These are phyloP conservation scores for Chaetogeoica ovagalla DNA, from an alignment of 2,888 invertebrate species.

Conservation along the genomic window DNA sequence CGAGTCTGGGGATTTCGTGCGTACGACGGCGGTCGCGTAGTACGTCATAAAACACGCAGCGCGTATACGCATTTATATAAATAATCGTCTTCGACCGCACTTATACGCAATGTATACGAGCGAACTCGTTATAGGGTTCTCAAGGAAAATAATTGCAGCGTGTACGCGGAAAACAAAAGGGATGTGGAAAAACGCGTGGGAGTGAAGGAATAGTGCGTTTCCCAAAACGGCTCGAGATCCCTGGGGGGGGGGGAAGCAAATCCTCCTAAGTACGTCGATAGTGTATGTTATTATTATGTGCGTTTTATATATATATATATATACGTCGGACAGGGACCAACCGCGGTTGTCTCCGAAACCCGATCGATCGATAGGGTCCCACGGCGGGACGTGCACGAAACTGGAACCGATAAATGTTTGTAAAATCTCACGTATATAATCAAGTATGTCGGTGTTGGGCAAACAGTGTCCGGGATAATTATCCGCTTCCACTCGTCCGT, in stretches of 20 bases:
- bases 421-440: background rate
- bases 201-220: background rate
- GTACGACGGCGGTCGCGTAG: no score
- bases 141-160: no score
- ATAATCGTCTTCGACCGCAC: no score
- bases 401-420: constrained; percentile 17
- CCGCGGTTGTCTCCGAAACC: constrained; percentile 18
- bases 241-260: background rate
- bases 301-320: background rate
- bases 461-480: constrained; percentile 25
- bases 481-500: constrained; percentile 15
- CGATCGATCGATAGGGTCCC: background rate
- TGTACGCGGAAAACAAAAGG: no score
- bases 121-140: no score
- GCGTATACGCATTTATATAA: no score
- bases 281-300: background rate
- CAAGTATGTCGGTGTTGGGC: background rate
- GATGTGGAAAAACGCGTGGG: no score
- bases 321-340: background rate
- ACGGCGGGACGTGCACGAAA: constrained; percentile 9
- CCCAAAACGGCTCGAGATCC: background rate
- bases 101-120: no score
- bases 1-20: no score
- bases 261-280: background rate
- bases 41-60: no score